Evolutionary conservation across 2,797 vertebrate species (phyloP).

Genomic region (Yasuhikotakia modesta): DNA sequence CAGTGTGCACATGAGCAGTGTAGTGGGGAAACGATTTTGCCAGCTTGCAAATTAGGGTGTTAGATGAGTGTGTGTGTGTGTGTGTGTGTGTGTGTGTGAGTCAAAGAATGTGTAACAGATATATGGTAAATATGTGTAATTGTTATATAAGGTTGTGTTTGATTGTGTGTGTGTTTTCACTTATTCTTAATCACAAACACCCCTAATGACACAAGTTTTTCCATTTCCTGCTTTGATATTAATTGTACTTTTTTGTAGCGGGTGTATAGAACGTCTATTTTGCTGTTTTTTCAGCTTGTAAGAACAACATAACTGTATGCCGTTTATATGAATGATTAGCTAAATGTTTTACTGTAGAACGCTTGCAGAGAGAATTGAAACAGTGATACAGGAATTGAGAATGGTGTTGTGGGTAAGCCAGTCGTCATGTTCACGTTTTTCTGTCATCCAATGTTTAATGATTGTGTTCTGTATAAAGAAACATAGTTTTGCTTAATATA

Average conservation of each 20-base stretch:
- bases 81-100: neutral
- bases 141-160: constrained; percentile 8
- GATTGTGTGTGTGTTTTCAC: neutral
- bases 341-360: constrained; percentile 28
- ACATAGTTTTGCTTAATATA: neutral
- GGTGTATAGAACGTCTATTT: neutral
- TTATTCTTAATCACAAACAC: neutral
- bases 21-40: neutral
- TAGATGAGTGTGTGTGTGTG: neutral
- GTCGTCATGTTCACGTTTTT: neutral
- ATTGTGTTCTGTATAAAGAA: constrained; percentile 9
- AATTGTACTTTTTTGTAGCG: neutral
- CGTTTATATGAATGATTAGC: neutral
- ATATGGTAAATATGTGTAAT: neutral
- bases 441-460: neutral
- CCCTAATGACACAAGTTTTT: no score
- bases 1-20: neutral
- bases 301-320: neutral
- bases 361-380: constrained; percentile 47
- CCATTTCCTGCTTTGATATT: constrained; percentile 37
- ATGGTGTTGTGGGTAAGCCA: constrained; percentile 20
- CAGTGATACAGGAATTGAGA: constrained; percentile 34
- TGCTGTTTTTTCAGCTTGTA: neutral
- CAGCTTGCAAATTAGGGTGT: neutral
- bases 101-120: constrained; percentile 10